Base-by-base conservation (phyloP, 2,797 vertebrate genomes). In the Salmo trutta region DNA sequence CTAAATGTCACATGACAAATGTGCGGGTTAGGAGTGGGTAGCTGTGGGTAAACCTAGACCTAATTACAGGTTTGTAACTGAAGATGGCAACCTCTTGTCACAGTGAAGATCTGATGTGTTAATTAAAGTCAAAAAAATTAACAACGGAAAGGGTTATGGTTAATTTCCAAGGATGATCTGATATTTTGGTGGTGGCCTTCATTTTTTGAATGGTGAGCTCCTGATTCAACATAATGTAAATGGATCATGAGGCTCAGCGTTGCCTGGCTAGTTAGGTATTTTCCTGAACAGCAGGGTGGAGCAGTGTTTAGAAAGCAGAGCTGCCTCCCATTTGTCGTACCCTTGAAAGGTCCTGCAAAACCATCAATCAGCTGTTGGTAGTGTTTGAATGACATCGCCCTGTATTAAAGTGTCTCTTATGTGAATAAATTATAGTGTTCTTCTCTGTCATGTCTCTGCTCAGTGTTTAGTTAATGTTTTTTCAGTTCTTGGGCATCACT, bases 291-390 rank as follows among this genome's bases (percentile, higher is more conserved):
- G 59, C 59, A 64, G 59, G 59, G 21, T 24, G 21, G 59, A 10
- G 21, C 59, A 27, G 21, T 24, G 59, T 64, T 24, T 24, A 64
- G 21, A 64, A 12, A 74, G 73, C 71, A 12, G 52, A 54, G 24
- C 47, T 27, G 19, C 21, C 70, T 41, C 6, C 6, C 47, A 27
- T 71, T 41, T 21, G 41, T 51, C 24, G 3, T 47, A 47, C 41
- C 10, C 21, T 51, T 71, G n/a, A 64, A 64, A 64, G 59, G 59
- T 21, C 10, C 21, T 64, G 59, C 21, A 64, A 21, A 21, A 64
- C 41, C 41, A 47, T 12, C 56, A 19, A 64, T 47, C 73, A 74
- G 73, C 73, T 74, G 73, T 27, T 74, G 27, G 17, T 33, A 56
- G 56, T 59, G 73, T n/a, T n/a, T 31, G 59, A 74, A 41, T 59